Evolutionary conservation across 2,888 invertebrate genomes (phyloP), one percentile per base, ranked within the genome.

Genomic region (Rhabditoides inermis): DNA sequence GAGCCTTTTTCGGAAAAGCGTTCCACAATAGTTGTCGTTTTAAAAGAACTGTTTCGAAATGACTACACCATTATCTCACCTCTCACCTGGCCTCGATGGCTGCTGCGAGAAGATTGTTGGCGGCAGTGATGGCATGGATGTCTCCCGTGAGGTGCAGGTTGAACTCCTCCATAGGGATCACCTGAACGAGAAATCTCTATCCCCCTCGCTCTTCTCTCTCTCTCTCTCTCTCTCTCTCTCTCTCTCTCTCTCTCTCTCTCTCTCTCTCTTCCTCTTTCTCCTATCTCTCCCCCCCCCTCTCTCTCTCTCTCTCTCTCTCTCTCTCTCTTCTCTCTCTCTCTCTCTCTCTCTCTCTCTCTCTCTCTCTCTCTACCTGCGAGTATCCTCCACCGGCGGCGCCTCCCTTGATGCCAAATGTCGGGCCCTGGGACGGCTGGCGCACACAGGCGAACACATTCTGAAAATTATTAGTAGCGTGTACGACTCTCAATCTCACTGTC

Each of bases 91-190:
- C 88, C 76, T 98, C 98, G 76, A 98, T 84, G 77, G 94, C 94
- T 77, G 94, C 94, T 0, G 98, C 95, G 0, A 95, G 90, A n/a
- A 95, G 81, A 12, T 98, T 82, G 79, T 98, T 98, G 79, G 95
- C 94, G 0, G 91, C 92, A 0, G 89, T 86, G n/a, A 98, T 88
- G 0, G 98, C 98, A 79, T 98, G 98, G 71, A 95, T 94, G 77
- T 98, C 98, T 46, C 77, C 81, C 0, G 95, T 98, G 63, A 98
- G 81, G 78, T 98, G 95, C 0, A 98, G 83, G 81, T 98, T 98
- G 79, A 98, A 95, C 72, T 98, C 95, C 79, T 98, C 95, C 98
- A 98, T 98, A 0, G 98, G 98, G 64, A 98, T 94, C 0, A 89
- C 88, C 83, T 87, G 28, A 5, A 45, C n/a, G n/a, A n/a, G n/a